These are phyloP conservation scores for Meloidogyne exigua DNA, from an alignment of 1,140 invertebrate species.

Conservation along the genomic window DNA sequence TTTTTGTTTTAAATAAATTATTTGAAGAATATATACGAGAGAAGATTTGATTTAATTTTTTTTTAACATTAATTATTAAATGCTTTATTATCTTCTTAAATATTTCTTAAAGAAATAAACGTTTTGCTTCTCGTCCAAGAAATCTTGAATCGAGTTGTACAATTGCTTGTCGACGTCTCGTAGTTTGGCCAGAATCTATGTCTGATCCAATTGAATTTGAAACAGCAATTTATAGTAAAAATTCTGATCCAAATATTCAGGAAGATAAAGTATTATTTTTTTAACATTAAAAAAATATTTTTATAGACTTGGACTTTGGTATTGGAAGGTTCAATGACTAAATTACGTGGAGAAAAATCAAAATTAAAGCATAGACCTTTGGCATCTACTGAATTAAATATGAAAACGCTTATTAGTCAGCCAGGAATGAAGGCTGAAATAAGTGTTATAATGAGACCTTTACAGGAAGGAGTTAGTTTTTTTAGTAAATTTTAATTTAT, in stretches of 20 bases:
- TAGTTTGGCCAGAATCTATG: conserved; percentile 16
- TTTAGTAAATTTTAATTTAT: not conserved
- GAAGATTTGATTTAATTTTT: not conserved
- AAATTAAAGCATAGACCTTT: conserved; percentile 8
- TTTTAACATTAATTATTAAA: not conserved
- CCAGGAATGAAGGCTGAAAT: conserved; percentile 7
- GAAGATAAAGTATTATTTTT: conserved; percentile 6
- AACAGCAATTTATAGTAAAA: conserved; percentile 3
- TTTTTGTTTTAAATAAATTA: not conserved
- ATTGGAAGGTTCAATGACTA: conserved; percentile 17
- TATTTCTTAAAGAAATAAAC: not conserved
- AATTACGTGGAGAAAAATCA: not conserved
- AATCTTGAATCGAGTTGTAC: conserved; percentile 8
- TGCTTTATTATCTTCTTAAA: not conserved
- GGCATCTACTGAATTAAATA: not conserved
- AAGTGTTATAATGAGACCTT: not conserved
- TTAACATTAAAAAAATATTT: not conserved
- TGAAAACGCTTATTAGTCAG: conserved; percentile 2
- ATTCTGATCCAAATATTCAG: not conserved
- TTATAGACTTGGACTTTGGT: conserved; percentile 1
- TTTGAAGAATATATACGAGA: too few relatives aligned
- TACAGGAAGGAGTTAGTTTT: conserved; percentile 12
- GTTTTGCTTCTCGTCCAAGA: conserved; percentile 6
- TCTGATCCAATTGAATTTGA: conserved; percentile 22
- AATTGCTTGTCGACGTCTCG: conserved; percentile 14